These are phyloP conservation scores for Puntigrus tetrazona DNA, from an alignment of 2,113 vertebrate genomes.

Conservation along the genomic window DNA sequence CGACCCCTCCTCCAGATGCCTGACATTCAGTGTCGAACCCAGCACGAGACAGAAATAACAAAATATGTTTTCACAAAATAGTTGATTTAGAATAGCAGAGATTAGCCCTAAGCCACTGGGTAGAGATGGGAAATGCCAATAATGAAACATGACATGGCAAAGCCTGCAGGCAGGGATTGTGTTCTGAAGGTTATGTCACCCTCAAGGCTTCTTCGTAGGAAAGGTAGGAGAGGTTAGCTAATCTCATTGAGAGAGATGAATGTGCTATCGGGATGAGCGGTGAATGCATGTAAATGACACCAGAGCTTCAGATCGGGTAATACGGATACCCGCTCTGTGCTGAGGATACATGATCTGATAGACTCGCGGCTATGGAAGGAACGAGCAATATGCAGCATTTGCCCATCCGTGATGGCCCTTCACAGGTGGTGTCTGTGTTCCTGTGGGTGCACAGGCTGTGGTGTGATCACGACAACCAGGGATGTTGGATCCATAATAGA, in stretches of 20 bases:
- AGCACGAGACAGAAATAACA: not conserved
- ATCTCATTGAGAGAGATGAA: constrained; percentile 20
- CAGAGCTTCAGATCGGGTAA: not conserved
- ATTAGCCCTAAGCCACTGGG: constrained; percentile 23
- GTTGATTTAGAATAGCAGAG: constrained; percentile 14
- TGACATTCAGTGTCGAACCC: constrained; percentile 26
- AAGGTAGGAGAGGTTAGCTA: constrained; percentile 39
- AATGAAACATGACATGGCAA: constrained; percentile 47
- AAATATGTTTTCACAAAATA: constrained; percentile 30
- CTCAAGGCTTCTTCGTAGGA: not conserved
- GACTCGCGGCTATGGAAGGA: constrained; percentile 8
- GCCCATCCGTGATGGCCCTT: not conserved
- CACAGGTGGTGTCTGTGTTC: not conserved
- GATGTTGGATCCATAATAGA: not conserved
- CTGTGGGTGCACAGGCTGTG: not conserved
- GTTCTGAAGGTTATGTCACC: constrained; percentile 35
- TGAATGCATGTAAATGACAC: constrained; percentile 36
- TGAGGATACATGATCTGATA: constrained; percentile 5
- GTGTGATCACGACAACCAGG: constrained; percentile 2
- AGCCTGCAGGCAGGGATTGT: constrained; percentile 26
- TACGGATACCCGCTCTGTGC: not conserved
- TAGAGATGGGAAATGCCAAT: constrained; percentile 31
- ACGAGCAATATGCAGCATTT: not conserved
- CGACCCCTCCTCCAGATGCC: not conserved
- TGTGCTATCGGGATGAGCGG: not conserved